These are phyloP conservation scores for Callocephalon fimbriatum DNA, from an alignment of 2,113 vertebrate genomes.

Conservation along the genomic window DNA sequence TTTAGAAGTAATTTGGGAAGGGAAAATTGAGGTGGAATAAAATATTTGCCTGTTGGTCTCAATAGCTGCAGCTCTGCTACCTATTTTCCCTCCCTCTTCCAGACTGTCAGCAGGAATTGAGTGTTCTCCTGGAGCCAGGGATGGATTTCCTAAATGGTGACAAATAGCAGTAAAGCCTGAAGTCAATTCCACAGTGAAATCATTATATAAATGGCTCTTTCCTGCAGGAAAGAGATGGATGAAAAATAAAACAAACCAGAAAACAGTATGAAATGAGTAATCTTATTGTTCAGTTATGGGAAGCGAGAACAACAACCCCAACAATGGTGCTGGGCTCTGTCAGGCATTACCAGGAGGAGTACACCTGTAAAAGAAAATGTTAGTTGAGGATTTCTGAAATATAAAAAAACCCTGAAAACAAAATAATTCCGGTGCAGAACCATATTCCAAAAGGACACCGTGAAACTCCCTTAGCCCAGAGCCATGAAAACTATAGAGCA, in stretches of 20 bases:
- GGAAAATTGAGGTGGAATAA: background rate
- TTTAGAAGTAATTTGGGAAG: background rate
- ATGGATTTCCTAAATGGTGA: constrained; percentile 53
- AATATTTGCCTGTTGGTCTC: background rate
- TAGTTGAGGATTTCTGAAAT: background rate
- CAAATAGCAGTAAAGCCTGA: constrained; percentile 24
- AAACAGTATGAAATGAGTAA: background rate
- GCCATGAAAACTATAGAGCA: background rate
- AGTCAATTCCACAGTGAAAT: constrained; percentile 17
- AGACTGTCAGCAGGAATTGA: constrained; percentile 15
- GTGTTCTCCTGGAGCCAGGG: constrained; percentile 4
- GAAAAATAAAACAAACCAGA: constrained; percentile 2
- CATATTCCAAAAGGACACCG: background rate
- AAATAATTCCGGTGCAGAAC: background rate
- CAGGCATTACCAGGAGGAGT: accelerated
- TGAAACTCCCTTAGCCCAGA: background rate
- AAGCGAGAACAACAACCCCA: background rate
- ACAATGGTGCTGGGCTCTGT: background rate
- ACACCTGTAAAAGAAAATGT: background rate
- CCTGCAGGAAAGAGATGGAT: background rate
- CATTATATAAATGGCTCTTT: constrained; percentile 21
- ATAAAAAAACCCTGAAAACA: background rate
- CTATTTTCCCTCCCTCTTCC: constrained; percentile 4
- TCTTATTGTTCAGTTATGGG: background rate
- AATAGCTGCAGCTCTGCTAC: constrained; percentile 5